phyloP scores from a whole-genome alignment of 2,113 vertebrate species.

The Phalacrocorax carbo region DNA sequence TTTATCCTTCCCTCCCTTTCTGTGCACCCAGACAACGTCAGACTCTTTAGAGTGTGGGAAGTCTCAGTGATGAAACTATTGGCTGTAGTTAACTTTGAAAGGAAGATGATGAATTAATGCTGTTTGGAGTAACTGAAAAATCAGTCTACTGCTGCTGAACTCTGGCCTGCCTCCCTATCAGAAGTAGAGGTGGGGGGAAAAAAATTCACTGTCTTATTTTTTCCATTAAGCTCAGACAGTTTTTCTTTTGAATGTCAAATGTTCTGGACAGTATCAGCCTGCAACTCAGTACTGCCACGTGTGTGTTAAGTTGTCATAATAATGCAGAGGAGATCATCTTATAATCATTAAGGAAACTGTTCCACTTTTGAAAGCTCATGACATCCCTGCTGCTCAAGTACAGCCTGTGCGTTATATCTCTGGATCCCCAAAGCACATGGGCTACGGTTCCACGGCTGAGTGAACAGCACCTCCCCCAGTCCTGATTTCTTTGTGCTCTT shows the following conservation, averaged over 20 bases:
- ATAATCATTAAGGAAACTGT: neutral
- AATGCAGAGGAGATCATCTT: neutral
- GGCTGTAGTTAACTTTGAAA: neutral
- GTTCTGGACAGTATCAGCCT: neutral
- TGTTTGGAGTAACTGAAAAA: neutral
- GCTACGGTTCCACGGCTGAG: neutral
- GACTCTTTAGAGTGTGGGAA: neutral
- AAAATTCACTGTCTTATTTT: neutral
- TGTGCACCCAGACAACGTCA: neutral
- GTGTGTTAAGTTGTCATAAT: neutral
- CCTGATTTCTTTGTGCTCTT: neutral
- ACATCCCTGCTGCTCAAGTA: neutral
- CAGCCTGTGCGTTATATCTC: neutral
- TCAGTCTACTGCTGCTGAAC: neutral
- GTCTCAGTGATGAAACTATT: neutral
- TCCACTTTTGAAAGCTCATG: neutral
- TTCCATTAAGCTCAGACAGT: neutral
- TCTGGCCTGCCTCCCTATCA: neutral
- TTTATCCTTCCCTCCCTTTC: neutral
- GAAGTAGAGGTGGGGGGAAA: neutral
- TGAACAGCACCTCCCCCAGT: neutral
- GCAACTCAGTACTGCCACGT: neutral
- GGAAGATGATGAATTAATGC: neutral
- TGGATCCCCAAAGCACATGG: neutral
- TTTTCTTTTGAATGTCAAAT: neutral